phyloP scores from a whole-genome alignment of 2,888 invertebrate genomes.

The Alloplasta piceator region DNA sequence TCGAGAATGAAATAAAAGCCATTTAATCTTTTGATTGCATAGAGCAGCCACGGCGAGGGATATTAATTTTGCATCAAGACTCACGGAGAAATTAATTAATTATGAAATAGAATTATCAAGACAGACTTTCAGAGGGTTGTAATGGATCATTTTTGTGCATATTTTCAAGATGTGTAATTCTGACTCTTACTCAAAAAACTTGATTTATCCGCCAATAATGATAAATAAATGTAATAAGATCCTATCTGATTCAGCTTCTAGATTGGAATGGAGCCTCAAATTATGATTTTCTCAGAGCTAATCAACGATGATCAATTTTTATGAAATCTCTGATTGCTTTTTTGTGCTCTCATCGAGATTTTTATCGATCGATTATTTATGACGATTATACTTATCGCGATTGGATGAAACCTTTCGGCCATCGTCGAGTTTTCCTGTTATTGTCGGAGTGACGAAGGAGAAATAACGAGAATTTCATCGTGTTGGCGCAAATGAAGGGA shows the following conservation, averaged over 20 bases:
- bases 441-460: slow-evolving; percentile 52
- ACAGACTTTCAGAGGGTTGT: too few species aligned
- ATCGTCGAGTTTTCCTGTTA: slow-evolving; percentile 10
- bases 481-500: slow-evolving; percentile 32
- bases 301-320: not conserved
- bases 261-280: too few species aligned
- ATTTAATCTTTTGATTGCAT: not conserved
- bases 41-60: too few species aligned
- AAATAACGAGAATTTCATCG: slow-evolving; percentile 54
- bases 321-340: not conserved
- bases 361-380: slow-evolving; percentile 52
- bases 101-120: not conserved
- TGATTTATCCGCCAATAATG: too few species aligned
- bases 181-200: too few species aligned
- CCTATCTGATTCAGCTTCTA: too few species aligned
- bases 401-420: not conserved
- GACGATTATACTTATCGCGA: slow-evolving; percentile 1
- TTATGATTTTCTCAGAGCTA: too few species aligned
- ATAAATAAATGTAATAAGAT: too few species aligned
- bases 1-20: slow-evolving; percentile 16
- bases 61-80: not conserved
- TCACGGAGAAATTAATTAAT: not conserved
- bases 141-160: too few species aligned
- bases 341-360: slow-evolving; percentile 31
- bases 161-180: too few species aligned